Base-by-base conservation (phyloP, 2,113 vertebrate genomes). In the Rana temporaria region DNA sequence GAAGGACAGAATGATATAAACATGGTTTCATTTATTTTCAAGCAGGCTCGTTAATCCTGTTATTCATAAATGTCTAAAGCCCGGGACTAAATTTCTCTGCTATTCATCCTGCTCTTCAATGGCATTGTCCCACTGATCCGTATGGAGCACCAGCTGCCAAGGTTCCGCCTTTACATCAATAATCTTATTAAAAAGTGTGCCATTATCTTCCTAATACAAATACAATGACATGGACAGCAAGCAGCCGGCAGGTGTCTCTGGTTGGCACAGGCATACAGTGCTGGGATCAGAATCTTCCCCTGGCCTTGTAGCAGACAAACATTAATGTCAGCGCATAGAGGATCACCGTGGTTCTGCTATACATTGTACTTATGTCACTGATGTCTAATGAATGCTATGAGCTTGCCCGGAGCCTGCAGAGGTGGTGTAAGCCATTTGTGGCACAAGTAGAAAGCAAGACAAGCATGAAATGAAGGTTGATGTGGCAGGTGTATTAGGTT, bases 131-230 rank as follows among this genome's bases (percentile, higher is more conserved):
- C 83, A 88, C 88, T 85, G 91, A 87, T 89, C 88, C 71, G 77
- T 89, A 87, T 79, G 88, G 87, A 77, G 87, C 87, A 92, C 88
- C 92, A 93, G 93, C 92, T 94, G 89, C 87, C 88, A 88, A 77
- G 81, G 72, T 84, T 80, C 81, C 86, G 90, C 89, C 88, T 87
- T 86, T 88, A 88, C 91, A 89, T 87, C 91, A 90, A 92, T 91
- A 95, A 95, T 93, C 93, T 89, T 87, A 92, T 94, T 94, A 87
- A 89, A 91, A 88, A 85, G 24, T 83, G 68, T 78, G 88, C 87
- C 88, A 90, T 94, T 93, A 90, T 93, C 88, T 88, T 94, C 91
- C 89, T 94, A 93, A 94, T 93, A 90, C 91, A 90, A 91, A 91
- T 90, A 92, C 92, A 90, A 90, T 91, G 88, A 90, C 91, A 88